These are phyloP conservation scores for Chrysochloris asiatica DNA, from an alignment of 2,113 vertebrate species.

Conservation along the genomic window DNA sequence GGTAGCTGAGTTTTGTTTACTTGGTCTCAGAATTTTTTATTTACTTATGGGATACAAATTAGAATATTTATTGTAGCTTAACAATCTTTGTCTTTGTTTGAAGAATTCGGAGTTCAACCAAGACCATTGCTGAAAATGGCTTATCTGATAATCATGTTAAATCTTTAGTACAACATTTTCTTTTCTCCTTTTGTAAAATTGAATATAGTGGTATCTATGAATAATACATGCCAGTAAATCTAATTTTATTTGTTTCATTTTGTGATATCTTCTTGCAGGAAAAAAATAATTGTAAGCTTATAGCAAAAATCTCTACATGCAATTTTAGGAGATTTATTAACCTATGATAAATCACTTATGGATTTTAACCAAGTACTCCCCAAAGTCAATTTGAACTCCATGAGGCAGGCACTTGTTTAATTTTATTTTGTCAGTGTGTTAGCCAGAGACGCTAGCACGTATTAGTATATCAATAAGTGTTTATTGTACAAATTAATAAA, in stretches of 20 bases:
- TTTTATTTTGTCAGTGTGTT: neutral
- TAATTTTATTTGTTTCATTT: neutral
- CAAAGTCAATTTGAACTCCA: neutral
- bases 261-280: neutral
- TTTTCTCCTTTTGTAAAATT: neutral
- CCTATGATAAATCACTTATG: neutral
- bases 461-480: neutral
- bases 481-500: neutral
- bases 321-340: slow-evolving; percentile 1
- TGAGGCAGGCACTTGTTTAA: neutral
- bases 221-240: neutral
- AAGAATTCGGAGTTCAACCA: neutral
- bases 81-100: neutral
- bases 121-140: neutral
- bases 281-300: neutral
- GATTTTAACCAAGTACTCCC: neutral
- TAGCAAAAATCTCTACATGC: neutral
- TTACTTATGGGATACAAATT: neutral
- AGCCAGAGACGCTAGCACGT: neutral
- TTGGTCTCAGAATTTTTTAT: neutral
- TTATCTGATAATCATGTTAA: neutral
- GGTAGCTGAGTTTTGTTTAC: neutral
- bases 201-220: neutral
- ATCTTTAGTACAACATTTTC: neutral
- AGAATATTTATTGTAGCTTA: neutral